Percentiles rank a stretch among this genome's conserved stretches.
These are phyloP conservation scores for Cosmopolites sordidus DNA, from an alignment of 2,888 invertebrate species.

Conservation along the genomic window DNA sequence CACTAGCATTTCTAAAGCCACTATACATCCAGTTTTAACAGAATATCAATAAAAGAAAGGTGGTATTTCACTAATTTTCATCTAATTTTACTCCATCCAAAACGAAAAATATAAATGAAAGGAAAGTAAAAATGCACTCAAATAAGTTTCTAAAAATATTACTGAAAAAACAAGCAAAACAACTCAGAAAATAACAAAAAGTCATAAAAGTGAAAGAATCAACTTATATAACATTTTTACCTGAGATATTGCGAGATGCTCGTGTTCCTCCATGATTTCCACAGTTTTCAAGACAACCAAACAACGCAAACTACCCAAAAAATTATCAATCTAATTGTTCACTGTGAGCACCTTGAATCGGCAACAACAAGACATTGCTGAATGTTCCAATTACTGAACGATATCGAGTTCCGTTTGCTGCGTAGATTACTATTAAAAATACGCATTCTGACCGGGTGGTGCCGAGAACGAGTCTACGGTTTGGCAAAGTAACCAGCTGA, in stretches of 20 bases:
- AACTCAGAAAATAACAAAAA: too few species aligned
- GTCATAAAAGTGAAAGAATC: background rate
- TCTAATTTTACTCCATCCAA: too few species aligned
- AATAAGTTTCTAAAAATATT: too few species aligned
- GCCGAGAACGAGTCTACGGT: too few species aligned
- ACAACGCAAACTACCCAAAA: background rate
- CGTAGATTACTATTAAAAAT: constrained; percentile 6
- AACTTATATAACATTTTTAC: background rate
- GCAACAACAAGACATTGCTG: background rate
- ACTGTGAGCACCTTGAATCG: background rate
- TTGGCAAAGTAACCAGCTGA: background rate
- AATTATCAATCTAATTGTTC: background rate
- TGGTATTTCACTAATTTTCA: too few species aligned
- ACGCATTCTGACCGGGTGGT: background rate
- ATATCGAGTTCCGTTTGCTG: background rate
- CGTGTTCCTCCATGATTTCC: background rate
- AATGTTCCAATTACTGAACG: background rate
- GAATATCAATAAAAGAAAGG: too few species aligned
- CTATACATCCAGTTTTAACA: too few species aligned
- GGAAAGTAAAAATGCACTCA: too few species aligned
- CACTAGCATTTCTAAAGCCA: too few species aligned
- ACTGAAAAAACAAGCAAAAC: too few species aligned
- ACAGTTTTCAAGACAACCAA: background rate
- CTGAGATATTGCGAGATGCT: background rate
- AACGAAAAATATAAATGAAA: too few species aligned